A percentile compares a stretch with the other conserved stretches of the same genome.
Conservation (phyloP, 1,140 invertebrate species). For the Cydia splendana region DNA sequence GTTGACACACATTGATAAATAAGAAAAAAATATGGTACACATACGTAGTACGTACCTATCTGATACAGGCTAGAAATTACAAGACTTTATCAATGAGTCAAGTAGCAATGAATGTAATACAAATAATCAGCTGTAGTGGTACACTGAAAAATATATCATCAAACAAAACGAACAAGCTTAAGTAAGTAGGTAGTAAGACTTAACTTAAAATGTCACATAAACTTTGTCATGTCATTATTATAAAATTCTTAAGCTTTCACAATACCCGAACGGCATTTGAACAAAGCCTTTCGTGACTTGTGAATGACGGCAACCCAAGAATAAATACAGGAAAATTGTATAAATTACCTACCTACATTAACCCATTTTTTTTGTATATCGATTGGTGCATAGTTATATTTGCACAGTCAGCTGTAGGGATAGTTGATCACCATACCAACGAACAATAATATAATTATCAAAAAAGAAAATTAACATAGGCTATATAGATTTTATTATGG, state of each 20-base stretch:
- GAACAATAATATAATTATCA: too few relatives aligned
- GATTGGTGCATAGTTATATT: not conserved
- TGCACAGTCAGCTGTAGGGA: not conserved
- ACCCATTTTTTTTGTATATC: not conserved
- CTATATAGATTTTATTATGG: too few relatives aligned
- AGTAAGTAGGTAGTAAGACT: not conserved
- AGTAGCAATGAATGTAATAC: too few relatives aligned
- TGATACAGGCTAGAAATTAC: too few relatives aligned
- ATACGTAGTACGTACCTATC: too few relatives aligned
- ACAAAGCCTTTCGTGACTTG: not conserved
- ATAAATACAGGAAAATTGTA: not conserved
- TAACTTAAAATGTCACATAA: too few relatives aligned
- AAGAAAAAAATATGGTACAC: not conserved
- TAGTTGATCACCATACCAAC: too few relatives aligned
- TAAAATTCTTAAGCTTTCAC: not conserved
- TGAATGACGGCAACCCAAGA: not conserved
- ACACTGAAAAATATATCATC: too few relatives aligned
- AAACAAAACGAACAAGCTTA: not conserved
- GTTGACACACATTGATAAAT: not conserved
- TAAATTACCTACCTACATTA: not conserved
- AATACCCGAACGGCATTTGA: not conserved
- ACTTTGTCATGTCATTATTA: too few relatives aligned
- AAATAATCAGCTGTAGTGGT: too few relatives aligned
- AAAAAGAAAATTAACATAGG: too few relatives aligned
- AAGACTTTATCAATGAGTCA: too few relatives aligned